Evolutionary conservation across 2,888 invertebrate genomes (phyloP).

Genomic region (Stenurella melanura): DNA sequence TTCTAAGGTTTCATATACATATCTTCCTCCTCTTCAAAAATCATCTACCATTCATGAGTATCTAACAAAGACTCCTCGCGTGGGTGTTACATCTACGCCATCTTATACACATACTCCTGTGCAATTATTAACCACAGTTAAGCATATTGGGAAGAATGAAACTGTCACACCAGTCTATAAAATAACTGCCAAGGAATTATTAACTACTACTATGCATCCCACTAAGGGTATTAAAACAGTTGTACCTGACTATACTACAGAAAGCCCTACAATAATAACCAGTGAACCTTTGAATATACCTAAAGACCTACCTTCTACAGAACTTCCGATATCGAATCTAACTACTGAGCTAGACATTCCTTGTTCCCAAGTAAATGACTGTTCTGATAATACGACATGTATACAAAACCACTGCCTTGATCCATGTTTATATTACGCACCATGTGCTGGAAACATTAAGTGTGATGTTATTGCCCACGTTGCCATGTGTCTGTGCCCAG

Average conservation of each 20-base stretch:
- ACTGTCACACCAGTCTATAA: background rate
- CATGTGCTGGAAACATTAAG: conserved; percentile 71
- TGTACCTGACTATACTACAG: background rate
- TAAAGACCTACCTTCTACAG: background rate
- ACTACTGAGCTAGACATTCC: background rate
- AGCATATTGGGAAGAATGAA: background rate
- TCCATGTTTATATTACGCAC: conserved; percentile 74
- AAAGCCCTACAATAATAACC: background rate
- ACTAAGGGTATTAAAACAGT: background rate
- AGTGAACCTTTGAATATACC: background rate
- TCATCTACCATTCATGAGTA: no score
- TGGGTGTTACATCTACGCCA: background rate
- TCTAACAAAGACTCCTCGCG: background rate
- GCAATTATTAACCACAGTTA: background rate
- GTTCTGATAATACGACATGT: conserved; percentile 73
- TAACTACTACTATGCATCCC: background rate
- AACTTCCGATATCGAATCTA: background rate
- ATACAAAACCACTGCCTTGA: conserved; percentile 74
- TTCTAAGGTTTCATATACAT: conserved; percentile 2
- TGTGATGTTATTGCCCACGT: conserved; percentile 76
- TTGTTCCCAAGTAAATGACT: conserved; percentile 65
- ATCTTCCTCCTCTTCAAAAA: background rate
- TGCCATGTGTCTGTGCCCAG: conserved; percentile 77
- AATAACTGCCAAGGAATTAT: conserved; percentile 14
- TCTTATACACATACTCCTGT: background rate